These are phyloP conservation scores for Aphelenchoides besseyi DNA, from an alignment of 1,140 invertebrate genomes.

Conservation along the genomic window DNA sequence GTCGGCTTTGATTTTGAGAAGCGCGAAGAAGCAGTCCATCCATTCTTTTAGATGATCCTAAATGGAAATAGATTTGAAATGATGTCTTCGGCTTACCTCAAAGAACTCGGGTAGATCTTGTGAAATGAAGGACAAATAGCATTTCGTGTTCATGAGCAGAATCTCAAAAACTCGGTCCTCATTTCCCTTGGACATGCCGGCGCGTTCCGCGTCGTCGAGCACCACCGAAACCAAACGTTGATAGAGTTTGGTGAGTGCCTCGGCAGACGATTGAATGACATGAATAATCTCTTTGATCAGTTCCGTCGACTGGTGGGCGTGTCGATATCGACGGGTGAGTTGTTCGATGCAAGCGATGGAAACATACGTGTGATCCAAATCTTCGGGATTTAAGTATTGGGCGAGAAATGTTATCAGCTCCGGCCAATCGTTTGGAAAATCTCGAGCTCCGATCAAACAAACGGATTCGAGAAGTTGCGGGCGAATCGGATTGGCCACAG, in stretches of 20 bases:
- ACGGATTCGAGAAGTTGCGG: conserved; percentile 35
- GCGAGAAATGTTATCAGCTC: conserved; percentile 30
- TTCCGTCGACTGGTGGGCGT: conserved; percentile 31
- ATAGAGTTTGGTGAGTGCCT: conserved; percentile 38
- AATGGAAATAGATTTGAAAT: conserved; percentile 18
- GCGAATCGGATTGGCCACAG: conserved; percentile 20
- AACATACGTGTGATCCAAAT: conserved; percentile 39
- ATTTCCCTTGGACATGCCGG: conserved; percentile 18
- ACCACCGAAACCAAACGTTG: conserved; percentile 29
- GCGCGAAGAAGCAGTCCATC: conserved; percentile 43
- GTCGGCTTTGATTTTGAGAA: conserved; percentile 35
- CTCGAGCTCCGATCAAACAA: conserved; percentile 40
- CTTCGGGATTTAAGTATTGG: conserved; percentile 25
- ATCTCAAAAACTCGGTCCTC: conserved; percentile 36
- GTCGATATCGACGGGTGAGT: conserved; percentile 41
- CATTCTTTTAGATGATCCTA: conserved; percentile 42
- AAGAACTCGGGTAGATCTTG: conserved; percentile 49
- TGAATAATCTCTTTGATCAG: conserved; percentile 37
- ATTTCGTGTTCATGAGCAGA: conserved; percentile 30
- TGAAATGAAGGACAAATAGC: conserved; percentile 43
- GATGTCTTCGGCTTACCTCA: too few species aligned
- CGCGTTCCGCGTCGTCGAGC: conserved; percentile 10
- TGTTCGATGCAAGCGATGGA: conserved; percentile 37
- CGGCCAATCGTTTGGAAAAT: conserved; percentile 40
- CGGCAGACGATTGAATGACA: conserved; percentile 33